Evolutionary conservation across 2,888 invertebrate genomes (phyloP), one percentile per base, ranked within the genome.

Genomic region (Amphimallon solstitiale): DNA sequence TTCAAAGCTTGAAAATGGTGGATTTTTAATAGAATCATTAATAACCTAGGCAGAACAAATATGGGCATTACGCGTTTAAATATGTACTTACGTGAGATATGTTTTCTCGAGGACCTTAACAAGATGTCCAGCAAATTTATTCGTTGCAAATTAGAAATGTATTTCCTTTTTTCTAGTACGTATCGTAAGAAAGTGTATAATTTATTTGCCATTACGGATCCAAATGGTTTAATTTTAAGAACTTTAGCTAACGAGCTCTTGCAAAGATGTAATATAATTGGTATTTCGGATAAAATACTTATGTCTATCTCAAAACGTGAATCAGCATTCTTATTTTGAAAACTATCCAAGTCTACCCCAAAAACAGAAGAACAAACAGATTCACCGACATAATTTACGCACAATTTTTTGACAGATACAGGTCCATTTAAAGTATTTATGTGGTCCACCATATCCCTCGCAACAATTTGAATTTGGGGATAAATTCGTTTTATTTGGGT

Each of bases 401-500:
- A 29, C 1, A 65, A n/a, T 1, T 49, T 48, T 21, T 15, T 15
- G 9, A 29, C 14, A 4, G 40, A 14, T 14, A 40, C n/a, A 17
- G 60, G 52, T 63, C 45, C 65, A 45, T 54, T 52, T 34, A 17
- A 23, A 19, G 17, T 34, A 19, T 51, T 34, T 48, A 51, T 3
- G 35, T 63, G 15, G 10, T 65, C 15, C 35, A 70, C 34, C 52
- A 69, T 5, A 61, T 68, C 19, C 59, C 52, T 67, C 0, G 80
- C 79, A 23, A 80, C 82, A 37, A 82, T 80, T 29, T 78, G 70
- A 75, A 86, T 83, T 34, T 84, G 75, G 0, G 80, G 80, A 34
- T 84, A 81, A 85, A 87, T 86, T 38, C 74, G 77, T 73, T 84
- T 86, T 62, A 88, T 77, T 74, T 86, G 87, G 23, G 85, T 85